These are phyloP conservation scores for Glareola pratincola DNA, from an alignment of 2,113 vertebrate genomes.

Conservation along the genomic window DNA sequence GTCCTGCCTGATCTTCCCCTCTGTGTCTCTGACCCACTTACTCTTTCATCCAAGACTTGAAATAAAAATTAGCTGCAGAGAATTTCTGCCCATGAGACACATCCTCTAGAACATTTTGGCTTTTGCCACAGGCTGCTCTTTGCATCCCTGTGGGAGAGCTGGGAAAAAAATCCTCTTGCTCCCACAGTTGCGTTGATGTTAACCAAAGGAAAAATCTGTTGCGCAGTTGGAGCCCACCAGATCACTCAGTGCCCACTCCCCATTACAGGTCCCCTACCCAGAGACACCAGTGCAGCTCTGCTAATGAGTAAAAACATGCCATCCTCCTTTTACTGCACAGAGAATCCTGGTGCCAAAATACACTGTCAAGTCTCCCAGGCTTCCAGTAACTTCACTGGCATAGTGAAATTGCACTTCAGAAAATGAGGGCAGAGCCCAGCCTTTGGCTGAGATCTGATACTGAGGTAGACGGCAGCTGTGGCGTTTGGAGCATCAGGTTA, in stretches of 20 bases:
- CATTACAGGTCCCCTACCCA: not conserved
- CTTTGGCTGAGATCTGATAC: not conserved
- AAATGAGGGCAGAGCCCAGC: not conserved
- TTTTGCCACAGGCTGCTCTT: not conserved
- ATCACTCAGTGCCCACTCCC: not conserved
- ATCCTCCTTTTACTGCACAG: not conserved
- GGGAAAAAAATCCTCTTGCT: not conserved
- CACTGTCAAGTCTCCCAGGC: not conserved
- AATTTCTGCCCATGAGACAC: not conserved
- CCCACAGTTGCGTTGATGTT: not conserved
- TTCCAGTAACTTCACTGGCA: not conserved
- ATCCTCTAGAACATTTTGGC: not conserved
- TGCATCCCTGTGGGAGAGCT: not conserved
- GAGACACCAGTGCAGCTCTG: not conserved
- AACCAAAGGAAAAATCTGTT: not conserved
- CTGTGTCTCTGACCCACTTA: not conserved
- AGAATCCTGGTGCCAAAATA: not conserved
- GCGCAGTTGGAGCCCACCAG: not conserved
- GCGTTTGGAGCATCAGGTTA: constrained; percentile 18
- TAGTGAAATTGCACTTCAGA: not conserved
- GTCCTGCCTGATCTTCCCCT: not conserved
- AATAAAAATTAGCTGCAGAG: not conserved
- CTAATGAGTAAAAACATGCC: not conserved
- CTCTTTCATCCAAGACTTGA: not conserved
- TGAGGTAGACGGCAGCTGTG: not conserved